Percentiles rank a stretch among this genome's conserved stretches.
Evolutionary conservation across 2,797 vertebrate species (phyloP).

Genomic region (Xyrichtys novacula): DNA sequence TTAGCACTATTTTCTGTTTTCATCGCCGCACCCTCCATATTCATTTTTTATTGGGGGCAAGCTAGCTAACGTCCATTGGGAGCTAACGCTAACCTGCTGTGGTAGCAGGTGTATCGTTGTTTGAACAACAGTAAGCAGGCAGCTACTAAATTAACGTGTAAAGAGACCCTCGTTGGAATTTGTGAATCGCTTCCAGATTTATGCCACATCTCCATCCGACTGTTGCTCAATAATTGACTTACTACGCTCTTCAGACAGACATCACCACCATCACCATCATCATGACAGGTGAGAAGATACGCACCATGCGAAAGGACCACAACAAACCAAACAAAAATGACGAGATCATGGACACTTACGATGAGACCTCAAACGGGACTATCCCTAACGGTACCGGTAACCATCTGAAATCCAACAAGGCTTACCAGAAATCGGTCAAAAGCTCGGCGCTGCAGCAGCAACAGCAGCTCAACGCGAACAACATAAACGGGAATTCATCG

Average conservation of each 20-base stretch:
- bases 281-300: constrained; percentile 96
- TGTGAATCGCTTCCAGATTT: not conserved
- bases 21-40: constrained; percentile 73
- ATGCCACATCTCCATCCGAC: constrained; percentile 12
- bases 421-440: constrained; percentile 78
- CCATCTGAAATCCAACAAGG: constrained; percentile 82
- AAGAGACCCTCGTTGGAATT: too few species aligned
- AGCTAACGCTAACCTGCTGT: constrained; percentile 37
- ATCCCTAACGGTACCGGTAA: constrained; percentile 74
- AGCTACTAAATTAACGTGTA: not conserved
- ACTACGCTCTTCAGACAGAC: constrained; percentile 13
- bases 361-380: constrained; percentile 85
- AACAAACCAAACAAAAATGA: constrained; percentile 90
- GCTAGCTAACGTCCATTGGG: constrained; percentile 41
- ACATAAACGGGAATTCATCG: constrained; percentile 74
- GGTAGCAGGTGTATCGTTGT: constrained; percentile 52
- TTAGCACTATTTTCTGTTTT: constrained; percentile 56
- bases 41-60: constrained; percentile 63
- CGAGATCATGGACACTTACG: constrained; percentile 87
- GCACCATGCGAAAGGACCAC: constrained; percentile 91
- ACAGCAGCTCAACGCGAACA: constrained; percentile 81
- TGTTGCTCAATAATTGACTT: constrained; percentile 7
- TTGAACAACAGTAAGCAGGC: not conserved
- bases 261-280: constrained; percentile 82
- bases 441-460: constrained; percentile 69